These are phyloP conservation scores for Leptinotarsa rubiginosa DNA, from an alignment of 2,888 invertebrate species.

Conservation along the genomic window DNA sequence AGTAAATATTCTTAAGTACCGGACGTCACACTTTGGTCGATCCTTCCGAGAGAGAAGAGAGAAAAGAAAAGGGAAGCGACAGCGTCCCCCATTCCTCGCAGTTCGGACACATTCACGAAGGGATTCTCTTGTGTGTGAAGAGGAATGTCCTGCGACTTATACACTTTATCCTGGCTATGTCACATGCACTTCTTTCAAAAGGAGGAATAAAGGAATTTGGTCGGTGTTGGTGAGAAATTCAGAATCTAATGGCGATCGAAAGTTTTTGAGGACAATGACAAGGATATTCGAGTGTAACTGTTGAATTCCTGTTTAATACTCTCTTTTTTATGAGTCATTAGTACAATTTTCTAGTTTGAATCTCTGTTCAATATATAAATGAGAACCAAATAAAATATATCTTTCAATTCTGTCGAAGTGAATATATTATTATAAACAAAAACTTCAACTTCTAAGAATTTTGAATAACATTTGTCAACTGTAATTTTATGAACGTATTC, in stretches of 20 bases:
- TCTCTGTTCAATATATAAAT: too few relatives aligned
- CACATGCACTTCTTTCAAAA: conserved; percentile 25
- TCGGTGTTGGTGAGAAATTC: background rate
- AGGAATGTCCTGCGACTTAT: conserved; percentile 40
- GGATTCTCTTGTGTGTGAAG: conserved; percentile 21
- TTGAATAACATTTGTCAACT: too few relatives aligned
- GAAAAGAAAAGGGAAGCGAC: conserved; percentile 25
- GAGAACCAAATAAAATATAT: too few relatives aligned
- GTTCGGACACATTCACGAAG: conserved; percentile 2
- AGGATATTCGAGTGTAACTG: too few relatives aligned
- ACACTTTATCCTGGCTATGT: conserved; percentile 31
- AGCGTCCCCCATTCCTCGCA: conserved; percentile 32
- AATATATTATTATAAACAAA: too few relatives aligned
- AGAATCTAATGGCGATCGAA: background rate
- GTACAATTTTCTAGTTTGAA: too few relatives aligned
- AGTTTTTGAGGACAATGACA: too few relatives aligned
- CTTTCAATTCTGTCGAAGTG: too few relatives aligned
- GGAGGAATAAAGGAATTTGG: conserved; percentile 1
- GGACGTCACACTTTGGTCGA: conserved; percentile 61
- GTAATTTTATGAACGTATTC: too few relatives aligned
- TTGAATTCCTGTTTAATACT: too few relatives aligned
- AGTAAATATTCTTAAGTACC: conserved; percentile 65
- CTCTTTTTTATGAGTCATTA: too few relatives aligned
- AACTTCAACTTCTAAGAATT: too few relatives aligned
- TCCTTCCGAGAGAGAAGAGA: conserved; percentile 35